These are phyloP conservation scores for Chrysolina oricalcia DNA, from an alignment of 2,888 invertebrate species.

Conservation along the genomic window DNA sequence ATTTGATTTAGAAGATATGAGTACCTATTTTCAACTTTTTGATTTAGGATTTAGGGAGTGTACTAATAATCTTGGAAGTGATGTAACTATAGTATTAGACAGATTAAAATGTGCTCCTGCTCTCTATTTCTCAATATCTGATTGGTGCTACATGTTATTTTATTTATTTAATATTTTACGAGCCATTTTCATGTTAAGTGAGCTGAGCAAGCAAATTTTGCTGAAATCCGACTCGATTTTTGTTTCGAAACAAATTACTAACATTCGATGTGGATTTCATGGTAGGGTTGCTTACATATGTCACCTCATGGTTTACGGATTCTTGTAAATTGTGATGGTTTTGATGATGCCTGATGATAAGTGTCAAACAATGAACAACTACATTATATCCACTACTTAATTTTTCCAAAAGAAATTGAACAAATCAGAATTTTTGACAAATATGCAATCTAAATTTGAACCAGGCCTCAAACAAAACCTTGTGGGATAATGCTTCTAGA, in stretches of 20 bases:
- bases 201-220: conserved; percentile 34
- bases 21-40: conserved; percentile 22
- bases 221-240: conserved; percentile 31
- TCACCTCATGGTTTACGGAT: conserved; percentile 71
- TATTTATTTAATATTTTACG: conserved; percentile 41
- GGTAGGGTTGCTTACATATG: conserved; percentile 51
- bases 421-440: background rate
- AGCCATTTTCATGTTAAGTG: conserved; percentile 10
- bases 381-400: background rate
- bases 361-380: conserved; percentile 33
- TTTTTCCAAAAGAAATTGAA: background rate
- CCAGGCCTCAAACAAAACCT: conserved; percentile 23
- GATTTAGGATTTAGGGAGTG: conserved; percentile 14
- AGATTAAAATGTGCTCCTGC: conserved; percentile 24
- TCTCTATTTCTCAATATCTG: conserved; percentile 26
- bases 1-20: conserved; percentile 31
- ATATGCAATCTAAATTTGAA: background rate
- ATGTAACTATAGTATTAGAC: conserved; percentile 28
- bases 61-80: conserved; percentile 16
- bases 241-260: conserved; percentile 9
- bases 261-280: conserved; percentile 31
- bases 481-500: background rate
- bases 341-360: conserved; percentile 65
- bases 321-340: conserved; percentile 71
- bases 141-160: conserved; percentile 33